Evolutionary conservation across 2,888 invertebrate species (phyloP).

Genomic region (Ischnura elegans): DNA sequence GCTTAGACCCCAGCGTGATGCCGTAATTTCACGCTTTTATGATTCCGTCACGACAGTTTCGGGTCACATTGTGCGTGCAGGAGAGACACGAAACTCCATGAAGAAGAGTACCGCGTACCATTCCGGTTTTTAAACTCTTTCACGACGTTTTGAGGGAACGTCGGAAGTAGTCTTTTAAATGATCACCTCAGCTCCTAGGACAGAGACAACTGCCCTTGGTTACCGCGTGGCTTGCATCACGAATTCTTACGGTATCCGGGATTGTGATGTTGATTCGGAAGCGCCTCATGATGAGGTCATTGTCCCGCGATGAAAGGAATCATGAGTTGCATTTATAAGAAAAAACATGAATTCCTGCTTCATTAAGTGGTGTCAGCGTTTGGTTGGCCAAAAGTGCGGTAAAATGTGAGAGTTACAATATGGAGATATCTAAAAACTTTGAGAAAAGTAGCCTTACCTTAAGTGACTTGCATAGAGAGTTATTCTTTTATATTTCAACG

Average conservation of each 20-base stretch:
- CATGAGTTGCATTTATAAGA: neutral
- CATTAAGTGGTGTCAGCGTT: neutral
- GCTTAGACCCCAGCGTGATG: neutral
- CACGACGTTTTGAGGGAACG: too few species aligned
- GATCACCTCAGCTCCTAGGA: neutral
- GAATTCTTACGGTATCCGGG: neutral
- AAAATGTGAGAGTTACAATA: too few species aligned
- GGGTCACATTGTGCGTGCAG: neutral
- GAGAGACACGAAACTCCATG: neutral
- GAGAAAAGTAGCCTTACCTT: too few species aligned
- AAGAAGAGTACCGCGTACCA: neutral
- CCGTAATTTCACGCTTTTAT: neutral
- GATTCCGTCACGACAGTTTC: conserved; percentile 21
- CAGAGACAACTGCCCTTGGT: neutral
- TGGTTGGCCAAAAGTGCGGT: too few species aligned
- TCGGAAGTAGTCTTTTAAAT: neutral
- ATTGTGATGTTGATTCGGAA: neutral
- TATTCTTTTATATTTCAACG: too few species aligned
- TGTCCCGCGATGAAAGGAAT: neutral
- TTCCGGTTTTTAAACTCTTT: neutral
- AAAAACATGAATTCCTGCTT: neutral
- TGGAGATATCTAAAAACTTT: too few species aligned
- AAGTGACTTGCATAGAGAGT: too few species aligned
- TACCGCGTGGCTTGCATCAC: neutral
- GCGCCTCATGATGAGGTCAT: neutral